A percentile compares a stretch with the other conserved stretches of the same genome.
phyloP scores from a whole-genome alignment of 2,888 invertebrate genomes.

The Odontocolon sp. region DNA sequence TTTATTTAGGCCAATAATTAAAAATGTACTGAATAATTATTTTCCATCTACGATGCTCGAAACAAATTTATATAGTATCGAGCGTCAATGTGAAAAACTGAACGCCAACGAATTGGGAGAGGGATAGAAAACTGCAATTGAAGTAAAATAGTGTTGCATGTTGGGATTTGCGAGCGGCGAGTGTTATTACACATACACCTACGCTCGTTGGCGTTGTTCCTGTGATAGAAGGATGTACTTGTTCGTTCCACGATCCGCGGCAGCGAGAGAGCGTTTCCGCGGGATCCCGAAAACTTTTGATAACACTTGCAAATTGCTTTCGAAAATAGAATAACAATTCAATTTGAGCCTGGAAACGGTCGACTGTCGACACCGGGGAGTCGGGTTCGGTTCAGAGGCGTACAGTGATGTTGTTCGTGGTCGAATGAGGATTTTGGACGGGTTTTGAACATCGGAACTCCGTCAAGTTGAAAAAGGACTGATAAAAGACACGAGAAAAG shows the following conservation, averaged over 20 bases:
- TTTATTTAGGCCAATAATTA: too few relatives aligned
- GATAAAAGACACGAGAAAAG: constrained; percentile 41
- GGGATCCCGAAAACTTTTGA: constrained; percentile 77
- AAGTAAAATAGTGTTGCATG: constrained; percentile 8
- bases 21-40: too few relatives aligned
- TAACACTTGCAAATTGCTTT: constrained; percentile 81
- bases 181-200: constrained; percentile 21
- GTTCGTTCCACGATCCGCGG: constrained; percentile 51
- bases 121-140: constrained; percentile 22
- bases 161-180: constrained; percentile 24
- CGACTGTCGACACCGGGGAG: constrained; percentile 65
- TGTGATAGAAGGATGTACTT: constrained; percentile 32
- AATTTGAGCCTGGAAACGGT: constrained; percentile 75
- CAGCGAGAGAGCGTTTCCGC: constrained; percentile 59
- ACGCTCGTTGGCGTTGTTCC: constrained; percentile 9
- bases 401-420: constrained; percentile 34
- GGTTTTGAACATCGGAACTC: constrained; percentile 7
- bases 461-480: neutral
- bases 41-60: too few relatives aligned
- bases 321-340: constrained; percentile 81
- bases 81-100: too few relatives aligned
- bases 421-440: constrained; percentile 43
- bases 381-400: constrained; percentile 47
- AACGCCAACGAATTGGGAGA: neutral
- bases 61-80: too few relatives aligned